Evolutionary conservation across 2,797 vertebrate species (phyloP), one percentile per base, ranked within the genome.

Genomic region (Anisognathus igniventris): DNA sequence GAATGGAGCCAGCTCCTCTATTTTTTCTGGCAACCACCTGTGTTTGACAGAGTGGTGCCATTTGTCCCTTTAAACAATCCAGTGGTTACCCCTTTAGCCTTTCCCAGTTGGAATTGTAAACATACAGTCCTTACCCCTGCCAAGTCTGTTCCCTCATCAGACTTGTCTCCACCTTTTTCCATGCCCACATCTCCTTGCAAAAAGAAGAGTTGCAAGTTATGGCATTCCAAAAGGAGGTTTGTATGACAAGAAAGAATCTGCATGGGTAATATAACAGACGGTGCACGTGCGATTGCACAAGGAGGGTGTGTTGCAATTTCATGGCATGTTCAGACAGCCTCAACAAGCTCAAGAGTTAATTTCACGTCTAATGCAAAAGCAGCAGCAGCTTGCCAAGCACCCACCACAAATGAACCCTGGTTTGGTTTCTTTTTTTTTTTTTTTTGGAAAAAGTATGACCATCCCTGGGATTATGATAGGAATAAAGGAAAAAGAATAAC

Each of bases 241-340:
- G 33, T 35, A 35, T 42, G 37, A 48, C 74, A 83, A 88, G 16
- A 75, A 89, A 60, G 21, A 25, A 40, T 79, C 44, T 60, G 16
- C n/a, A 30, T 39, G 81, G 62, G 19, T 71, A 83, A 54, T 78
- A 7, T 11, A 66, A 56, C 40, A 47, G 12, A 16, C 1, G 28
- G 50, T 6, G 47, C 54, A 61, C 10, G 28, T 91, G 57, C 8
- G 56, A 86, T 77, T 4, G 5, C 65, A 66, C 19, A 23, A 71
- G 22, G 51, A 88, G 57, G 83, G 78, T 21, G 73, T 92, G 93
- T 77, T 94, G 76, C 56, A 75, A 65, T 86, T 71, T 53, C 40
- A 6, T 14, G 57, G 77, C 91, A 10, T 95, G 94, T 88, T 70
- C 66, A 77, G 75, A 51, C 93, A 88, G 65, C 44, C 1, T 1